Conservation (phyloP, 2,113 vertebrate genomes). For the Sisor rabdophorus region DNA sequence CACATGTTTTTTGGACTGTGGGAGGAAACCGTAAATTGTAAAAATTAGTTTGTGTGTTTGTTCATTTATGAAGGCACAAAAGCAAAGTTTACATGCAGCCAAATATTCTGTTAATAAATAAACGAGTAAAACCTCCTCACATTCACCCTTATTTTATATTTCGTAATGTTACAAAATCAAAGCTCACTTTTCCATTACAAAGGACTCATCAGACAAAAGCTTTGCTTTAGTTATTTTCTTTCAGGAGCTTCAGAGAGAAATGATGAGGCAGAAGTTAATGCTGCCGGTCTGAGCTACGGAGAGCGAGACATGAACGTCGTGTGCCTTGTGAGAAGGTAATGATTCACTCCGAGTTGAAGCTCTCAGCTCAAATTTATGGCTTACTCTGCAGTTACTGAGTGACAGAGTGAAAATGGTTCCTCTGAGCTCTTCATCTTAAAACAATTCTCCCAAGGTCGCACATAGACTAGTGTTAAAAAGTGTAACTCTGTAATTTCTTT, state of each 20-base stretch:
- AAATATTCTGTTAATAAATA: background rate
- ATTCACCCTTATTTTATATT: background rate
- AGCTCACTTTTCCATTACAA: background rate
- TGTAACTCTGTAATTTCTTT: constrained; percentile 28
- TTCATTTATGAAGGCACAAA: background rate
- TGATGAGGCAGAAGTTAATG: constrained; percentile 21
- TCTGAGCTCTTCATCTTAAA: constrained; percentile 27
- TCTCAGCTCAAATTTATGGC: constrained; percentile 43
- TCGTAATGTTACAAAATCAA: too few species aligned
- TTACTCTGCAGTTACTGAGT: constrained; percentile 49
- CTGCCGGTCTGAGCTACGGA: constrained; percentile 35
- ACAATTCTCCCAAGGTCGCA: constrained; percentile 38
- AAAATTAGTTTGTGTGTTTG: background rate
- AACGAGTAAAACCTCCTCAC: background rate
- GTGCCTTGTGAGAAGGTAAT: constrained; percentile 46
- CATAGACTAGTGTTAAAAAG: constrained; percentile 8
- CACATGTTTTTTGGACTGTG: too few species aligned
- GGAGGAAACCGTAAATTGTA: background rate
- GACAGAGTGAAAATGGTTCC: constrained; percentile 43
- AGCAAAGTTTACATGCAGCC: background rate
- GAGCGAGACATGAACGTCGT: constrained; percentile 25
- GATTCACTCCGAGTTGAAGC: constrained; percentile 37
- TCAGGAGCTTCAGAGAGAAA: background rate
- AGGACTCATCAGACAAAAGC: background rate
- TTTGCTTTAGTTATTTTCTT: background rate